Evolutionary conservation across 2,797 vertebrate genomes (phyloP).

Genomic region (Setipinna tenuifilis): DNA sequence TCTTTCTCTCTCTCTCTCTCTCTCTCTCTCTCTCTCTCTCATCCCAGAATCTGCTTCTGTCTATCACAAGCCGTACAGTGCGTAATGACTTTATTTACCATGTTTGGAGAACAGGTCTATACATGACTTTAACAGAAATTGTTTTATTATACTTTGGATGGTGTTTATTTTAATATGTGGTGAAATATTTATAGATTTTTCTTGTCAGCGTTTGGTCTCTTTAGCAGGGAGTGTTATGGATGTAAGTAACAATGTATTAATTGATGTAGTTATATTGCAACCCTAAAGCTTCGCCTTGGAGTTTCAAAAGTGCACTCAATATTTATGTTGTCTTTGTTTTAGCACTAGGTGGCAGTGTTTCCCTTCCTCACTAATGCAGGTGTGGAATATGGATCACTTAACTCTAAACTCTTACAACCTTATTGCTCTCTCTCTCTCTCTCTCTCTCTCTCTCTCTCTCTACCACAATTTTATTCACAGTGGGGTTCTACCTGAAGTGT

Average conservation of each 20-base stretch:
- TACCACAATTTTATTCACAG: not conserved
- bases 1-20: too few species aligned
- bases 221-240: not conserved
- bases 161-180: not conserved
- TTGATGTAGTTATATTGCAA: not conserved
- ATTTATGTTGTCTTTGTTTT: not conserved
- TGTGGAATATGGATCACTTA: not conserved
- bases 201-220: too few species aligned
- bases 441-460: too few species aligned
- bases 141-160: not conserved
- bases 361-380: not conserved
- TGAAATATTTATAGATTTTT: not conserved
- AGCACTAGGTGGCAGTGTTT: constrained; percentile 10
- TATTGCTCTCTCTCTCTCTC: too few species aligned
- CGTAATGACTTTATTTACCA: too few species aligned
- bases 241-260: not conserved
- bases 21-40: too few species aligned
- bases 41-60: too few species aligned
- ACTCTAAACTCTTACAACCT: not conserved
- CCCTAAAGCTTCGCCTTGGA: not conserved
- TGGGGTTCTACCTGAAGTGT: not conserved
- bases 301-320: not conserved
- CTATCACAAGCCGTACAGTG: too few species aligned
- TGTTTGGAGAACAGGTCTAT: not conserved
- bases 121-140: not conserved